Evolutionary conservation across 2,888 invertebrate species (phyloP).

Genomic region (Torymus auratus): DNA sequence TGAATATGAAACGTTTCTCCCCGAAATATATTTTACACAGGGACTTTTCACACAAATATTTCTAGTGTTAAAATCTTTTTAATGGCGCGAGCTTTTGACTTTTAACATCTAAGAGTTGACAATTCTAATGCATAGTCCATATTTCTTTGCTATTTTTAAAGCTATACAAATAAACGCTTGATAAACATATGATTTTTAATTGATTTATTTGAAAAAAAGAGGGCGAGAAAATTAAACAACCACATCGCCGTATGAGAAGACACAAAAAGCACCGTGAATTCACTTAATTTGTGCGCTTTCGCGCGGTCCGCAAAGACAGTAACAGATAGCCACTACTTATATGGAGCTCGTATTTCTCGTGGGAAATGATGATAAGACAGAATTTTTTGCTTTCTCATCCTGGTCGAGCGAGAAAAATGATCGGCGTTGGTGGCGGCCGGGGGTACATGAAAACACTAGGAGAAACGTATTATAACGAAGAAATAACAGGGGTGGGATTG

Average conservation of each 20-base stretch:
- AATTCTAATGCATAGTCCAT: too few species aligned
- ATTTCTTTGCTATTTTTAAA: too few species aligned
- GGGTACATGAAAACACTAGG: background rate
- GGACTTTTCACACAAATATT: too few species aligned
- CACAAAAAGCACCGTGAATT: slow-evolving; percentile 28
- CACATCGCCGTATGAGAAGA: background rate
- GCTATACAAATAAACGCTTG: too few species aligned
- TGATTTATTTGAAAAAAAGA: background rate
- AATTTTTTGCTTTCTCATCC: slow-evolving; percentile 38
- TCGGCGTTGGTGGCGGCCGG: background rate
- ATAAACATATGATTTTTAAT: background rate
- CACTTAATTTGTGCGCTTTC: slow-evolving; percentile 30
- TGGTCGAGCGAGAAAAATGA: slow-evolving; percentile 32
- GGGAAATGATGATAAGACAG: slow-evolving; percentile 46
- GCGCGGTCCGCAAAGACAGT: slow-evolving; percentile 15
- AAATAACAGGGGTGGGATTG: too few species aligned
- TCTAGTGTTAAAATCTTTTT: too few species aligned
- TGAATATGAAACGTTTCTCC: too few species aligned
- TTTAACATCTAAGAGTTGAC: too few species aligned
- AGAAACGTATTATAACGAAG: slow-evolving; percentile 4
- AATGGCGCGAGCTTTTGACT: too few species aligned
- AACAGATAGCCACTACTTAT: slow-evolving; percentile 20
- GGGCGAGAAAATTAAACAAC: background rate
- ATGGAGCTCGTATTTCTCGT: slow-evolving; percentile 24
- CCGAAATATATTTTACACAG: too few species aligned